These are phyloP conservation scores for Gallinago media DNA, from an alignment of 2,113 vertebrate species.

Conservation along the genomic window DNA sequence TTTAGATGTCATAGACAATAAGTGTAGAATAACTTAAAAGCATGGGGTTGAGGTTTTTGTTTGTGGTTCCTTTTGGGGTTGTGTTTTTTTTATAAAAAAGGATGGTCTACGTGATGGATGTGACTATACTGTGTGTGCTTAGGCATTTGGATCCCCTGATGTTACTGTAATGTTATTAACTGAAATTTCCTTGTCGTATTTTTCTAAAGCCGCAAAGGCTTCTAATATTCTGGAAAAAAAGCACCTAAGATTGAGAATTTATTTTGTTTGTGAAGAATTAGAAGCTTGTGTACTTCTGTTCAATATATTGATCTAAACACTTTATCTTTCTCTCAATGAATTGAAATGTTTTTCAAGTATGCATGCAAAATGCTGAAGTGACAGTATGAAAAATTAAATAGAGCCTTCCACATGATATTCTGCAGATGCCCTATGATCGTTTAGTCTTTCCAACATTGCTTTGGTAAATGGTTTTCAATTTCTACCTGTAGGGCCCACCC, in stretches of 20 bases:
- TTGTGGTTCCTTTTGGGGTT: background rate
- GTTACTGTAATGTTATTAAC: background rate
- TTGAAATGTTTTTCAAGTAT: background rate
- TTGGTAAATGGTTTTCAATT: slow-evolving; percentile 26
- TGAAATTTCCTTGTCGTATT: background rate
- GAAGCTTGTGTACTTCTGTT: background rate
- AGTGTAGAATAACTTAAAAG: background rate
- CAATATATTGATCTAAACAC: background rate
- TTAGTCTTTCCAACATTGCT: background rate
- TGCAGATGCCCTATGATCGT: background rate
- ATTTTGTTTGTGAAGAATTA: background rate
- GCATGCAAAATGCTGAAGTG: background rate
- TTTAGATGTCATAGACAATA: background rate
- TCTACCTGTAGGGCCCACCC: slow-evolving; percentile 34
- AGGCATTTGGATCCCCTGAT: background rate
- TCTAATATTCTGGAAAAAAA: background rate
- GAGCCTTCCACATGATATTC: background rate
- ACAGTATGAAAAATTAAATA: slow-evolving; percentile 1
- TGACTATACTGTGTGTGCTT: background rate
- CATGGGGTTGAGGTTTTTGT: background rate
- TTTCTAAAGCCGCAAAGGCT: background rate
- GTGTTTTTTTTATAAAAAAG: background rate
- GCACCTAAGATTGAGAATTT: background rate
- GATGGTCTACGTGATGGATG: background rate
- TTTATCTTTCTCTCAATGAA: background rate